phyloP scores from a whole-genome alignment of 1,140 invertebrate genomes.

The Archivesica marissinica region DNA sequence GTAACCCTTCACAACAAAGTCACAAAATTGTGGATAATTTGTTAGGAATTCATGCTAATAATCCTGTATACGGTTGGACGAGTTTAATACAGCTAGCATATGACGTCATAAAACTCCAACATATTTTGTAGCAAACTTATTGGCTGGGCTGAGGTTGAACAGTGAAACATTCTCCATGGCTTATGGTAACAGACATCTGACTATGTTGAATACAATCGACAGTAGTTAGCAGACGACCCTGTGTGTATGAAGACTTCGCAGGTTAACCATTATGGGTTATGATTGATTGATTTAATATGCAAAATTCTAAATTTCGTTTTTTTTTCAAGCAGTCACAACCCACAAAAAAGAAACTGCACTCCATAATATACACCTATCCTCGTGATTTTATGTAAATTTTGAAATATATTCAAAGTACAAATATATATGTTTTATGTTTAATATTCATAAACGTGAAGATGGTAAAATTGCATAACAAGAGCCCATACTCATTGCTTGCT shows the following conservation, averaged over 20 bases:
- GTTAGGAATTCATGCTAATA: not conserved
- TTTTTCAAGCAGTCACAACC: not conserved
- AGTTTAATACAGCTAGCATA: not conserved
- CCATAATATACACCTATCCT: not conserved
- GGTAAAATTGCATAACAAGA: too few species aligned
- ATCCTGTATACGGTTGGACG: constrained; percentile 4
- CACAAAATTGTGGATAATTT: not conserved
- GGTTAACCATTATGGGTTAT: constrained; percentile 23
- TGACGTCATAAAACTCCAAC: not conserved
- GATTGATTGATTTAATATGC: constrained; percentile 5
- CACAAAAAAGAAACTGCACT: constrained; percentile 20
- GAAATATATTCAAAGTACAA: not conserved
- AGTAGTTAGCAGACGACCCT: not conserved
- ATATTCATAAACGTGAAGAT: constrained; percentile 28
- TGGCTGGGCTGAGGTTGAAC: not conserved
- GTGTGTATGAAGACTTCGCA: not conserved
- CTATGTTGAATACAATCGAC: not conserved
- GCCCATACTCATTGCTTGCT: too few species aligned
- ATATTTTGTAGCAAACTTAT: not conserved
- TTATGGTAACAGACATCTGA: not conserved
- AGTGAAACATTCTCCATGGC: not conserved
- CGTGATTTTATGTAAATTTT: not conserved
- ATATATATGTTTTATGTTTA: constrained; percentile 16
- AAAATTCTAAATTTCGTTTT: constrained; percentile 1
- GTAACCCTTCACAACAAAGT: constrained; percentile 12